Percentiles rank a stretch among this genome's conserved stretches.
phyloP scores from a whole-genome alignment of 1,140 invertebrate genomes.

The Drosophila sproati region DNA sequence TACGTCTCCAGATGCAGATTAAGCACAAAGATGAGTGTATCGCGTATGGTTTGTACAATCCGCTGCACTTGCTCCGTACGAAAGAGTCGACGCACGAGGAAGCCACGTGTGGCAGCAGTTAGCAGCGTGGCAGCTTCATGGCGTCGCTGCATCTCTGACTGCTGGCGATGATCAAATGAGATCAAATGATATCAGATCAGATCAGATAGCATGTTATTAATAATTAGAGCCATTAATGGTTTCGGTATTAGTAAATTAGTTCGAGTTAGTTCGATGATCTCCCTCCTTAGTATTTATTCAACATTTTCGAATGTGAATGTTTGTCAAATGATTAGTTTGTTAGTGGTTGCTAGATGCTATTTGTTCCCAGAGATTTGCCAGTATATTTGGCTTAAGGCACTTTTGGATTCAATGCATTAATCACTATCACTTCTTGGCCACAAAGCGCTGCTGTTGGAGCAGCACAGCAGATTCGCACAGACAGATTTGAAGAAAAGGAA shows the following conservation, averaged over 20 bases:
- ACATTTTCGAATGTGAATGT: constrained; percentile 2
- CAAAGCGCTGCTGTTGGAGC: constrained; percentile 52
- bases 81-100: constrained; percentile 91
- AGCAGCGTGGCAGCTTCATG: constrained; percentile 88
- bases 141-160: constrained; percentile 27
- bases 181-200: not conserved
- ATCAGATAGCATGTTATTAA: constrained; percentile 13
- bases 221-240: not conserved
- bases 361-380: constrained; percentile 16
- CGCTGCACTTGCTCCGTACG: constrained; percentile 91
- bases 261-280: constrained; percentile 11
- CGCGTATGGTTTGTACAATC: constrained; percentile 92
- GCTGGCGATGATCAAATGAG: constrained; percentile 15
- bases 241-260: not conserved
- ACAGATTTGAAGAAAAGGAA: constrained; percentile 1
- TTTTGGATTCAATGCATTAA: constrained; percentile 40
- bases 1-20: constrained; percentile 88
- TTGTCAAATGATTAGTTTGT: not conserved
- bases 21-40: constrained; percentile 90
- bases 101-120: constrained; percentile 91
- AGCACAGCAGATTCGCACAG: not conserved
- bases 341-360: not conserved
- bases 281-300: constrained; percentile 1
- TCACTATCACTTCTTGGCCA: constrained; percentile 52
- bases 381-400: constrained; percentile 57